Conservation (phyloP, 1,140 invertebrate genomes). For the Achatina immaculata region DNA sequence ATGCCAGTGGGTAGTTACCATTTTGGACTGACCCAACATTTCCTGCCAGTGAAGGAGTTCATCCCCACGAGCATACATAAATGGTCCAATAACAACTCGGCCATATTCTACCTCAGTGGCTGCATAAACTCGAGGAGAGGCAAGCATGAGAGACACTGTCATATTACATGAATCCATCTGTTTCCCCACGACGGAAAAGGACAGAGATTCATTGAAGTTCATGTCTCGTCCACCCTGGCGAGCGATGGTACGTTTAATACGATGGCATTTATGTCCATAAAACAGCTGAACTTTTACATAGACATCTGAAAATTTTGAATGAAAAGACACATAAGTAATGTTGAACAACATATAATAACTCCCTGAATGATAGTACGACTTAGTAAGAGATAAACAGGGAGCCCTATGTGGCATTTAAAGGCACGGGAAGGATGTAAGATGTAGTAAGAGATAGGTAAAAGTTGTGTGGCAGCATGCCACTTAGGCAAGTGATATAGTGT, state of each 20-base stretch:
- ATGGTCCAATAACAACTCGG: slow-evolving; percentile 64
- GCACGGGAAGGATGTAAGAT: too few relatives aligned
- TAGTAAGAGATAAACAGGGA: too few relatives aligned
- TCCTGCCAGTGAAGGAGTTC: slow-evolving; percentile 70
- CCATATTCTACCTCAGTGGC: slow-evolving; percentile 59
- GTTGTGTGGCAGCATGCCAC: too few relatives aligned
- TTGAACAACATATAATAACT: too few relatives aligned
- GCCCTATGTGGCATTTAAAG: too few relatives aligned
- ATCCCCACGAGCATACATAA: slow-evolving; percentile 69
- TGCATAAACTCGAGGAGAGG: slow-evolving; percentile 29
- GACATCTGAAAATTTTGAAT: slow-evolving; percentile 54
- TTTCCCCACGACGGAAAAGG: slow-evolving; percentile 61
- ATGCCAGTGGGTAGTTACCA: slow-evolving; percentile 57
- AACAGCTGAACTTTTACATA: slow-evolving; percentile 63
- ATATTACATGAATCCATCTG: slow-evolving; percentile 65
- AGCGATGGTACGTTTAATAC: slow-evolving; percentile 63
- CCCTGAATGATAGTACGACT: neutral
- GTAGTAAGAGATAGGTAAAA: too few relatives aligned
- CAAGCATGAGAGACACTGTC: slow-evolving; percentile 57
- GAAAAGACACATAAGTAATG: neutral
- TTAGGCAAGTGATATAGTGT: too few relatives aligned
- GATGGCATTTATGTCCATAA: slow-evolving; percentile 63
- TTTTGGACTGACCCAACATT: slow-evolving; percentile 62
- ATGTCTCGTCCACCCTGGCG: slow-evolving; percentile 50
- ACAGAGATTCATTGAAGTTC: slow-evolving; percentile 66